Evolutionary conservation across 2,113 vertebrate genomes (phyloP).

Genomic region (Piaya cayana): DNA sequence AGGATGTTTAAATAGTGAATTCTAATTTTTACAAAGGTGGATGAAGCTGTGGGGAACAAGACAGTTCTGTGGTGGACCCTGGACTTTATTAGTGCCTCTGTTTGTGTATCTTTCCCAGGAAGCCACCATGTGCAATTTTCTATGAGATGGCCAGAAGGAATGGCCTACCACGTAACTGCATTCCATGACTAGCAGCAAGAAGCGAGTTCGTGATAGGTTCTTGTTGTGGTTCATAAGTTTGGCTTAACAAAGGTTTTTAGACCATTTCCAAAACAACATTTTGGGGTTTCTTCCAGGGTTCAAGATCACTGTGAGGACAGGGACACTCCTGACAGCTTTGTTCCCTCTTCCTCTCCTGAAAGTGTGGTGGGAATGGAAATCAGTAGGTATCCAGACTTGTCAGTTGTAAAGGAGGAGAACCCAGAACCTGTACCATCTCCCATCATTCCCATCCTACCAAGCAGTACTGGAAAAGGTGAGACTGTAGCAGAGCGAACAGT

Average conservation of each 20-base stretch:
- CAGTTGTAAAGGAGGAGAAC: conserved; percentile 89
- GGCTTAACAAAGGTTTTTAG: background rate
- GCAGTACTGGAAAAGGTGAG: conserved; percentile 88
- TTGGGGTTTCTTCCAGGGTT: conserved; percentile 69
- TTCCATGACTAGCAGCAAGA: background rate
- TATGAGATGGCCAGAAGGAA: background rate
- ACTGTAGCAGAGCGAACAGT: background rate
- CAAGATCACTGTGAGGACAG: conserved; percentile 86
- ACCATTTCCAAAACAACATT: background rate
- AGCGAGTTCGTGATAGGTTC: background rate
- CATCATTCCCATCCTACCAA: conserved; percentile 88
- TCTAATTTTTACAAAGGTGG: background rate
- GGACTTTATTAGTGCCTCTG: background rate
- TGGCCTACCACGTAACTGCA: background rate
- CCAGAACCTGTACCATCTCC: conserved; percentile 91
- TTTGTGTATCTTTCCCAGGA: background rate
- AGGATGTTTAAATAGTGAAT: background rate
- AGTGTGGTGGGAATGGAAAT: conserved; percentile 89
- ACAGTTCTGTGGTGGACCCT: background rate
- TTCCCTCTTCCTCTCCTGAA: conserved; percentile 95
- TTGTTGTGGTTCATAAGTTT: background rate
- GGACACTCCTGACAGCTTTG: conserved; percentile 87
- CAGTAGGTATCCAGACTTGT: conserved; percentile 91
- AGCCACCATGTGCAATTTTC: background rate
- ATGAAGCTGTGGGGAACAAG: background rate